These are phyloP conservation scores for Aurelia sp. DNA, from an alignment of 30 jellyfish, hydroid and myxozoan species.

Conservation along the genomic window DNA sequence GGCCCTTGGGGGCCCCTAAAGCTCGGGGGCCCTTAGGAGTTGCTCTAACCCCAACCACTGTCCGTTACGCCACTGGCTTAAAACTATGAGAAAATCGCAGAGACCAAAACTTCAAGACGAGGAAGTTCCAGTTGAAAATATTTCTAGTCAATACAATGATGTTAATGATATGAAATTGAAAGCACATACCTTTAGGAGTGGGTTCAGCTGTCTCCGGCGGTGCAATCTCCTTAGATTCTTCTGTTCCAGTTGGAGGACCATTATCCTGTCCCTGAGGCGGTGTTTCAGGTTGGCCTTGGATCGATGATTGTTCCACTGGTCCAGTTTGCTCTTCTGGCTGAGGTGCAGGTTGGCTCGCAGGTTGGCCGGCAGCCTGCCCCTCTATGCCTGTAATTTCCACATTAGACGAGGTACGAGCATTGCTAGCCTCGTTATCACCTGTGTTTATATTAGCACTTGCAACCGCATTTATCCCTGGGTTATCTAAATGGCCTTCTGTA, in stretches of 20 bases:
- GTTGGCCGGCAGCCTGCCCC: slow-evolving; percentile 15
- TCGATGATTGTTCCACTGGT: not conserved
- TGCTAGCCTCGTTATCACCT: slow-evolving; percentile 41
- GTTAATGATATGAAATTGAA: too few species aligned
- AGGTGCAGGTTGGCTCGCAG: slow-evolving; percentile 16
- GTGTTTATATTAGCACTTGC: slow-evolving; percentile 72
- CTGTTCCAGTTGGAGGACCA: not conserved
- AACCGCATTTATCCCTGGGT: slow-evolving; percentile 70
- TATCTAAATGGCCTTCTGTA: slow-evolving; percentile 72
- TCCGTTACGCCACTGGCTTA: too few species aligned
- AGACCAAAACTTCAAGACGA: too few species aligned
- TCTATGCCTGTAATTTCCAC: slow-evolving; percentile 61
- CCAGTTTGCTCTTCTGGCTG: slow-evolving; percentile 1
- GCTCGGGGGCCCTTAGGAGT: too few species aligned
- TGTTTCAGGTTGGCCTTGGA: not conserved
- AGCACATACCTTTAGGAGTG: not conserved
- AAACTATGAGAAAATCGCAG: too few species aligned
- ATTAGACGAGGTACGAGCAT: slow-evolving; percentile 41
- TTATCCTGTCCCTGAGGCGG: not conserved
- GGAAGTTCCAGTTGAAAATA: too few species aligned
- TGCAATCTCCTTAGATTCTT: not conserved
- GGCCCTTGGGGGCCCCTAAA: too few species aligned
- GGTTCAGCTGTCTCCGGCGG: not conserved
- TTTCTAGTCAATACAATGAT: too few species aligned
- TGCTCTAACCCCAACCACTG: too few species aligned